Percentiles rank a stretch among this genome's conserved stretches.
Conservation (phyloP, 2,888 invertebrate genomes). For the Exephanes ischioxanthus region DNA sequence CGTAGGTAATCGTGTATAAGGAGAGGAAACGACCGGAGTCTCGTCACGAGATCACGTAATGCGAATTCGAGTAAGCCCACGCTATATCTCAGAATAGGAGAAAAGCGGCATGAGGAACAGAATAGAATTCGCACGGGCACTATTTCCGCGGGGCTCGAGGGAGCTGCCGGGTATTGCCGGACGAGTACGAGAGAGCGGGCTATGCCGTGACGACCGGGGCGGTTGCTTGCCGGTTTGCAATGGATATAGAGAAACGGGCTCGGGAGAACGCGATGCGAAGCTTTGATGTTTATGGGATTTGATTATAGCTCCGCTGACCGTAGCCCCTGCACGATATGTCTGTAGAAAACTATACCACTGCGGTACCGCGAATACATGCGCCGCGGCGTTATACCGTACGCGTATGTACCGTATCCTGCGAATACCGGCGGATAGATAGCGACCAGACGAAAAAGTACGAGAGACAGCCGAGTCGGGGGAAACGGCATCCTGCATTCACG, state of each 20-base stretch:
- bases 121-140: conserved; percentile 38
- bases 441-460: conserved; percentile 26
- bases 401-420: not conserved
- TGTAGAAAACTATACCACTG: conserved; percentile 1
- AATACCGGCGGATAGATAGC: not conserved
- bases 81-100: conserved; percentile 41
- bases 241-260: conserved; percentile 51
- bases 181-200: conserved; percentile 21
- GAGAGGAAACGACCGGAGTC: conserved; percentile 29
- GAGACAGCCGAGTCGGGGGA: not conserved
- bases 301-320: conserved; percentile 72
- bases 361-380: not conserved
- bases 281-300: conserved; percentile 79
- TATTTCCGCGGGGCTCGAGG: conserved; percentile 61
- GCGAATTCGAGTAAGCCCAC: conserved; percentile 52
- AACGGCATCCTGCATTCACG: conserved; percentile 23
- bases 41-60: conserved; percentile 51
- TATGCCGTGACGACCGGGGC: conserved; percentile 46
- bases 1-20: conserved; percentile 37
- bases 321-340: conserved; percentile 43
- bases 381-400: conserved; percentile 1
- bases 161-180: conserved; percentile 55
- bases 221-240: conserved; percentile 35
- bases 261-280: conserved; percentile 57
- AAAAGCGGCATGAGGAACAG: conserved; percentile 25